Evolutionary conservation across 2,113 vertebrate genomes (phyloP).

Genomic region (Aptenodytes patagonicus): DNA sequence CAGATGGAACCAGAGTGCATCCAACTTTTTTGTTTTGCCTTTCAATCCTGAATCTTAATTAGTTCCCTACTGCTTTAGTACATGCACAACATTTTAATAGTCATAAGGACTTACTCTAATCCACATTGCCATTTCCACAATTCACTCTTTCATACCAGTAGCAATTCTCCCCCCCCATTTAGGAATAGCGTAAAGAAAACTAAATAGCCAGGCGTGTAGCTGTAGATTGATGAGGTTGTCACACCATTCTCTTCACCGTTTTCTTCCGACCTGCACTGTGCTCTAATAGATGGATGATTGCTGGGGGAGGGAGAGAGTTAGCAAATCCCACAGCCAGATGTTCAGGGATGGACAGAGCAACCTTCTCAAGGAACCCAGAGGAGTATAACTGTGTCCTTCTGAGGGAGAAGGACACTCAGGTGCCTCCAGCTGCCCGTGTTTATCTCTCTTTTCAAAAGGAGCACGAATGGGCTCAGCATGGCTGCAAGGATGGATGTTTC

Average conservation of each 20-base stretch:
- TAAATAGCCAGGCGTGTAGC: constrained; percentile 64
- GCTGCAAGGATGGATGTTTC: constrained; percentile 77
- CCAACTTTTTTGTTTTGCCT: constrained; percentile 70
- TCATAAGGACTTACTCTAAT: constrained; percentile 57
- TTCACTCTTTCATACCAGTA: constrained; percentile 59
- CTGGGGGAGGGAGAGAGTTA: constrained; percentile 33
- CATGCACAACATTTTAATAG: constrained; percentile 79
- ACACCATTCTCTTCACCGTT: constrained; percentile 55
- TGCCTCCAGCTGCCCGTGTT: constrained; percentile 67
- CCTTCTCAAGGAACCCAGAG: constrained; percentile 56
- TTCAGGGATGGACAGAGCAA: constrained; percentile 67
- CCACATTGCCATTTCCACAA: constrained; percentile 50
- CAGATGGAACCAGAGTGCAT: constrained; percentile 70
- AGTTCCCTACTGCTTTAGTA: constrained; percentile 76
- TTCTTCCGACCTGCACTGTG: constrained; percentile 45
- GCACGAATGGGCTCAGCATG: constrained; percentile 64
- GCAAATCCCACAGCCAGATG: constrained; percentile 73
- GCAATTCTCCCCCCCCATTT: constrained; percentile 17
- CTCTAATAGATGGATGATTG: constrained; percentile 68
- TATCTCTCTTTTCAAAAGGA: constrained; percentile 68
- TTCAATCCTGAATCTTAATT: constrained; percentile 77
- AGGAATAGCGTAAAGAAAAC: constrained; percentile 56
- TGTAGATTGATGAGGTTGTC: constrained; percentile 79
- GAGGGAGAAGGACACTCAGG: constrained; percentile 46
- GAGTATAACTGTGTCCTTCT: constrained; percentile 66